These are phyloP conservation scores for Aix galericulata DNA, from an alignment of 2,113 vertebrate species.

Conservation along the genomic window DNA sequence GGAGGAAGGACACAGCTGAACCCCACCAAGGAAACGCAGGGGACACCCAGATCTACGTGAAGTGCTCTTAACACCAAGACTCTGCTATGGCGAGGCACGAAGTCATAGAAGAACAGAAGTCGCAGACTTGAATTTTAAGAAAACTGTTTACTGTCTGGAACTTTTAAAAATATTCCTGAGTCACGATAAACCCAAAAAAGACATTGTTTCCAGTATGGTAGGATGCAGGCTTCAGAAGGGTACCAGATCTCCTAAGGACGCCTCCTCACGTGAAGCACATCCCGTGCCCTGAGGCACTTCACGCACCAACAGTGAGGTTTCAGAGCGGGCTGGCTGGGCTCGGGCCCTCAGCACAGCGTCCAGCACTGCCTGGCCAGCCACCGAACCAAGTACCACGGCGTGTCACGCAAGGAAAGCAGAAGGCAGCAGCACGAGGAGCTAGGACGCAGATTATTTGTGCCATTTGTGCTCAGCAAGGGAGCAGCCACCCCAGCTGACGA, in stretches of 20 bases:
- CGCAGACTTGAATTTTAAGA: neutral
- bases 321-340: neutral
- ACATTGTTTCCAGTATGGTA: accelerated
- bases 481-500: neutral
- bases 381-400: neutral
- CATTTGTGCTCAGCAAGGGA: neutral
- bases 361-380: accelerated
- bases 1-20: neutral
- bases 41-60: accelerated
- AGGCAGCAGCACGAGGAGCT: neutral
- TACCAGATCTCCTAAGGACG: accelerated
- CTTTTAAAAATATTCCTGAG: slow-evolving; percentile 31
- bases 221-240: neutral
- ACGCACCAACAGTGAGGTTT: accelerated
- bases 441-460: accelerated
- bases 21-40: neutral
- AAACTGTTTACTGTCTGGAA: slow-evolving; percentile 34
- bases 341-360: neutral
- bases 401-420: neutral
- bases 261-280: accelerated
- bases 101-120: neutral
- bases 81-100: neutral
- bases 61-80: accelerated
- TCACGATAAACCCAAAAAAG: neutral
- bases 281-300: accelerated